Evolutionary conservation across 2,888 invertebrate species (phyloP), one percentile per base, ranked within the genome.

Genomic region (Erpobdella octoculata): DNA sequence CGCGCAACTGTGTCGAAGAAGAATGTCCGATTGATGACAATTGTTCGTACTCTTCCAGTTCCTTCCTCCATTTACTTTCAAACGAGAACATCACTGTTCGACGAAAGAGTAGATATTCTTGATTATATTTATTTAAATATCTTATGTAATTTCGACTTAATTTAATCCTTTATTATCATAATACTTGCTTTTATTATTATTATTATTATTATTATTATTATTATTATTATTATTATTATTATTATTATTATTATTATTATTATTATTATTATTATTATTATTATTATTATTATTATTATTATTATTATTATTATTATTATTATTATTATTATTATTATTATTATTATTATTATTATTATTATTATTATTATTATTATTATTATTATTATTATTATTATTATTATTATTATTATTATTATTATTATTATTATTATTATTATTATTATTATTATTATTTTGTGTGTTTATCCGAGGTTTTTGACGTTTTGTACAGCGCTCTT

Each of bases 361-460:
- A 15, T 12, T 12, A 12, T 12, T 41, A 41, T 41, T 41, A 41
- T 18, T 12, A 8, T 53, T 3, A n/a, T 53, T 12, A 53, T n/a
- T 12, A 53, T 53, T 15, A 53, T 53, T 4, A 53, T 53, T 53
- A 9, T 53, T 53, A 12, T 53, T 15, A n/a, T 53, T 53, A 53
- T 33, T 59, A 21, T 59, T 59, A 59, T 12, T 59, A 12, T 59
- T 59, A 59, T 59, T 59, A 1, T 62, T 62, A 21, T 62, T 62
- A 33, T 62, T 62, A 21, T 62, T 62, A 9, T 62, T 62, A 62
- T 62, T 31, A 21, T 61, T 61, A 21, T 62, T n/a, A 8, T 62
- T 31, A 62, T 28, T n/a, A 28, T 62, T n/a, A 62, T 28, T n/a
- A n/a, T n/a, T n/a, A n/a, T n/a, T n/a, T n/a, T n/a, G n/a, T n/a